Base-by-base conservation (phyloP, 2,888 invertebrate species). In the Cheilosia impressa region DNA sequence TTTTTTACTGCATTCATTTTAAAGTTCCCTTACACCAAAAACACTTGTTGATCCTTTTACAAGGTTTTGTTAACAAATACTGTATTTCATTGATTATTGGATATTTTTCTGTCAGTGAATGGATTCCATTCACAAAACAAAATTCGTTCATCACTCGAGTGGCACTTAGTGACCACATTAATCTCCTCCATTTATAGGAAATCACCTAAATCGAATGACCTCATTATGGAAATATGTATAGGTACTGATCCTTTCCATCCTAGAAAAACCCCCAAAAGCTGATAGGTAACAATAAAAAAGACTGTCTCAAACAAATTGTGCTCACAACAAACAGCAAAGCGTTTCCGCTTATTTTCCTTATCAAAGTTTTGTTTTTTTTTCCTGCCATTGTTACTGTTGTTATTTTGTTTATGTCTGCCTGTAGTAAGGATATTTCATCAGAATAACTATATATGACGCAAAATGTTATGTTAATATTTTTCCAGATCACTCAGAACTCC, bases 401-500 rank as follows among this genome's bases (percentile, higher is more conserved):
- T 62, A 43, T 52, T 69, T n/a, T 72, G 66, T 60, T 66, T 73
- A 47, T 19, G 17, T 15, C 24, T 24, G 15, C 22, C 17, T 9
- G 52, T 62, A 38, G 57, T 31, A 24, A 65, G 47, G 22, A 55
- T 62, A 62, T 53, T 47, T 38, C 38, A 34, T 55, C 24, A 52
- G 24, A 52, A 52, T 52, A 6, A 50, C 45, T 45, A 45, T 7
- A 45, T 4, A n/a, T 24, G n/a, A 50, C 45, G 45, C 66, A 62
- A 50, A 68, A 68, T 78, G 66, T 83, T 83, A 83, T 83, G 83
- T 83, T 78, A 73, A 83, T 83, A 83, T 73, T 78, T 63, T 78
- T 69, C 24, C 19, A 38, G 6, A 17, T 45, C 50, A 52, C 24
- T 15, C 38, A 38, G 38, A 47, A 13, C 50, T 19, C n/a, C 19